Conservation (phyloP, 2,113 vertebrate genomes). For the Stegastes partitus region DNA sequence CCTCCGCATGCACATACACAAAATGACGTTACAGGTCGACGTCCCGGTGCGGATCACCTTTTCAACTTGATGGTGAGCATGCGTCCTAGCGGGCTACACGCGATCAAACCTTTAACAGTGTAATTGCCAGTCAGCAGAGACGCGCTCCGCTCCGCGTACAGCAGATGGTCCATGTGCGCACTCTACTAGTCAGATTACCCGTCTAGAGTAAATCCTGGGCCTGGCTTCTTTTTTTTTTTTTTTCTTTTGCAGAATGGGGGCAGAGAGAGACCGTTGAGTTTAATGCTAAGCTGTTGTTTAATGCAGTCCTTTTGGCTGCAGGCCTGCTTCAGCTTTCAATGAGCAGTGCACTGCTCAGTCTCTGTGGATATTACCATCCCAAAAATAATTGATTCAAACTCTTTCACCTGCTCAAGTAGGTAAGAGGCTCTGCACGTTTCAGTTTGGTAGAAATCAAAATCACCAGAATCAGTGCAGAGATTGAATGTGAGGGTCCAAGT, state of each 20-base stretch:
- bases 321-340: conserved; percentile 1
- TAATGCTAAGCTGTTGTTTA: conserved; percentile 63
- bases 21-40: conserved; percentile 37
- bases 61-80: conserved; percentile 76
- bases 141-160: conserved; percentile 25
- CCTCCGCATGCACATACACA: not conserved
- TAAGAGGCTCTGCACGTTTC: no score
- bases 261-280: conserved; percentile 43
- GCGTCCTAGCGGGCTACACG: conserved; percentile 31
- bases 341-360: not conserved
- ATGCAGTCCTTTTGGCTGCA: conserved; percentile 30
- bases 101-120: conserved; percentile 12
- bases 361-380: not conserved
- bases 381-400: no score
- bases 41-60: conserved; percentile 46
- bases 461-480: not conserved
- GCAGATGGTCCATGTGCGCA: conserved; percentile 87
- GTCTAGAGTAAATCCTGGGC: conserved; percentile 83
- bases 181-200: conserved; percentile 86
- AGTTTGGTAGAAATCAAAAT: not conserved
- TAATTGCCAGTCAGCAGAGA: conserved; percentile 38
- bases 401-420: no score
- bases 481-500: not conserved
- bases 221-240: no score
- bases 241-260: conserved; percentile 59